phyloP scores from a whole-genome alignment of 2,888 invertebrate species.

The Amblyjoppa proteus region DNA sequence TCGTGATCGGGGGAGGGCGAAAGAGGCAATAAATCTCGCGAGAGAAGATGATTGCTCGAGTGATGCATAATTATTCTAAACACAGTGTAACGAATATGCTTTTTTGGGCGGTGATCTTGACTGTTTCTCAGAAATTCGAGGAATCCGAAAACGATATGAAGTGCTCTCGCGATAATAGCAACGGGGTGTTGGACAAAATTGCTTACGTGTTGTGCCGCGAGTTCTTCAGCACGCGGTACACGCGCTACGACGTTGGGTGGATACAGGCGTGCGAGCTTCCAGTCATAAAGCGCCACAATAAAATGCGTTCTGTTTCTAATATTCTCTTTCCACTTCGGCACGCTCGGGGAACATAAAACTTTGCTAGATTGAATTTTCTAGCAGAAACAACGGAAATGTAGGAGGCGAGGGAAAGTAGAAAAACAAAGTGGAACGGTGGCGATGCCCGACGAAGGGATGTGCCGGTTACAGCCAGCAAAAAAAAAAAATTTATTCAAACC shows the following conservation, averaged over 20 bases:
- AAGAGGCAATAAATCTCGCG: slow-evolving; percentile 44
- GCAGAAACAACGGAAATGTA: slow-evolving; percentile 46
- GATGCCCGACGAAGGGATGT: not conserved
- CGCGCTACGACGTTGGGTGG: slow-evolving; percentile 26
- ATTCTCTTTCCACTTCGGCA: slow-evolving; percentile 71
- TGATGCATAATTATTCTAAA: slow-evolving; percentile 56
- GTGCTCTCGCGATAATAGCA: slow-evolving; percentile 32
- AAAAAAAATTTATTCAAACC: no score
- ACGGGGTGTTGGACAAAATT: slow-evolving; percentile 40
- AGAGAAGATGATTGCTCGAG: slow-evolving; percentile 49
- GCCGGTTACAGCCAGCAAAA: not conserved
- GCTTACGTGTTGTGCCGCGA: slow-evolving; percentile 20
- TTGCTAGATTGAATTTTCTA: slow-evolving; percentile 79
- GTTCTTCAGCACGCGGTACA: slow-evolving; percentile 25
- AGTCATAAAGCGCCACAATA: slow-evolving; percentile 78
- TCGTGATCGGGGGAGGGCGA: slow-evolving; percentile 21
- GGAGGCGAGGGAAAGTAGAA: not conserved
- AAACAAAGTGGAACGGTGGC: not conserved
- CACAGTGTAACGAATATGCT: slow-evolving; percentile 43
- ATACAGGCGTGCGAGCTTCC: slow-evolving; percentile 59
- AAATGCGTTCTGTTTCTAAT: slow-evolving; percentile 79
- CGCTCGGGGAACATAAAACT: slow-evolving; percentile 76
- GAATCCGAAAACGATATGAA: slow-evolving; percentile 37
- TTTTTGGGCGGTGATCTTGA: slow-evolving; percentile 27
- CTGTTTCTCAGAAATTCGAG: slow-evolving; percentile 10